phyloP scores from a whole-genome alignment of 2,113 vertebrate genomes.

The Alouatta palliata region DNA sequence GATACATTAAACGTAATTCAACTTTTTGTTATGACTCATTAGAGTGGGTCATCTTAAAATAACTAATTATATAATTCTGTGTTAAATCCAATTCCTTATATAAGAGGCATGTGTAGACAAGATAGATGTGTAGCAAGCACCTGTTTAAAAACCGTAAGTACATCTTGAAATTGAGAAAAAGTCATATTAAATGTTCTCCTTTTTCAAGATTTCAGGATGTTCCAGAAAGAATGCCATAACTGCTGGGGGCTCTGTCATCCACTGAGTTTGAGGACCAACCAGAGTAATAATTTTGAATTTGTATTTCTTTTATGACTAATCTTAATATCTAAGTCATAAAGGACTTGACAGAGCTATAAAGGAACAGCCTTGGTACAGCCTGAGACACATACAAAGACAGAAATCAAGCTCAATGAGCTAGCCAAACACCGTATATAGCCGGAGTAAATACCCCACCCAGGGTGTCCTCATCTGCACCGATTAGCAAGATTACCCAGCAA shows the following conservation, averaged over 20 bases:
- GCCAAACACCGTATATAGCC: background rate
- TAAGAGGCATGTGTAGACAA: background rate
- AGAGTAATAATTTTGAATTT: background rate
- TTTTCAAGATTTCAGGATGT: background rate
- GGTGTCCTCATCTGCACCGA: background rate
- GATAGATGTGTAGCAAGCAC: background rate
- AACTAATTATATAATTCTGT: slow-evolving; percentile 7
- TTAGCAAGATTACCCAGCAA: background rate
- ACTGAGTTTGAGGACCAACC: too few relatives aligned
- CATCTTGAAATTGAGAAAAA: background rate
- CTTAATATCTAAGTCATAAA: background rate
- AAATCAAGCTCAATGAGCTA: background rate
- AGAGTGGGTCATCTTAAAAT: background rate
- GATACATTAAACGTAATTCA: background rate
- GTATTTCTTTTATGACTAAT: background rate
- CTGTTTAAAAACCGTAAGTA: background rate
- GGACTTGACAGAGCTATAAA: background rate
- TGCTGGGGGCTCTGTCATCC: background rate
- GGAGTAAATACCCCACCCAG: background rate
- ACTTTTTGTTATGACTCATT: slow-evolving; percentile 31
- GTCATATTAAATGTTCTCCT: background rate
- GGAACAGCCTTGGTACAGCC: fast-evolving
- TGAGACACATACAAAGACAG: fast-evolving
- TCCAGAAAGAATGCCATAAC: background rate
- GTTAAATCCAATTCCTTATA: background rate